Conservation (phyloP, 2,797 vertebrate genomes). For the Phoebastria nigripes region DNA sequence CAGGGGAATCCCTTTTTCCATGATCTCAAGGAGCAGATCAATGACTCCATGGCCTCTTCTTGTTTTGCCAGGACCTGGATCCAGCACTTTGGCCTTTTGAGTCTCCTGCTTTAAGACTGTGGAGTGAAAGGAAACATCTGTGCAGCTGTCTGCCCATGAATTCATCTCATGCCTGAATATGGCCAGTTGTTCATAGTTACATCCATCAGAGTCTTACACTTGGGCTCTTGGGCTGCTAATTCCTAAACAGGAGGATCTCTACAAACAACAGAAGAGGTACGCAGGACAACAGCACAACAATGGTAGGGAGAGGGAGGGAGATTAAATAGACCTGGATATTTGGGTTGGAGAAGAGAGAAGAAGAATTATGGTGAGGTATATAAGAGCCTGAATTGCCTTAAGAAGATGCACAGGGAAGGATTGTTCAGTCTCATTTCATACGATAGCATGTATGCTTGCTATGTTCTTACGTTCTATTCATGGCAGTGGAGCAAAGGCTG, state of each 20-base stretch:
- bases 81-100: background rate
- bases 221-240: background rate
- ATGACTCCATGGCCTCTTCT: background rate
- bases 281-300: background rate
- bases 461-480: background rate
- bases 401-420: background rate
- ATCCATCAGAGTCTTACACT: no score
- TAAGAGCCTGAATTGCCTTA: background rate
- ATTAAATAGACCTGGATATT: background rate
- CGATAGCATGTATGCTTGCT: accelerated
- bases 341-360: background rate
- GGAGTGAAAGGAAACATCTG: background rate
- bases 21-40: background rate
- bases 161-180: background rate
- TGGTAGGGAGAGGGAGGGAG: background rate
- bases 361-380: background rate
- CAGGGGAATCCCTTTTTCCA: background rate
- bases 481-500: background rate
- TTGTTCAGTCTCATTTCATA: background rate
- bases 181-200: background rate
- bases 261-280: background rate
- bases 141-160: background rate
- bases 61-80: background rate
- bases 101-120: background rate
- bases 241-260: background rate